phyloP scores from a whole-genome alignment of 2,888 invertebrate species.

The Rhyacophila evoluta region DNA sequence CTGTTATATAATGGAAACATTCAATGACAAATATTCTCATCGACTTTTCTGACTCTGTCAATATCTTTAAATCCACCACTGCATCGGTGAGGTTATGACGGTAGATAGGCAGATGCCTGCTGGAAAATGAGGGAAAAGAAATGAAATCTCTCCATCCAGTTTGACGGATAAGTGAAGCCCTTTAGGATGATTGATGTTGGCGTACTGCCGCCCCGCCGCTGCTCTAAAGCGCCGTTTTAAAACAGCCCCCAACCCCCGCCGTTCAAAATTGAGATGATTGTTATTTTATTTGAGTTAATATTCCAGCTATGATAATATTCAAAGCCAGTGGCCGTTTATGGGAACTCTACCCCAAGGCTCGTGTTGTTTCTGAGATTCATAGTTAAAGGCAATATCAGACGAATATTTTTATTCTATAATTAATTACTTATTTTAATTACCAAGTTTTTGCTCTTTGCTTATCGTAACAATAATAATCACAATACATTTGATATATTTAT shows the following conservation, averaged over 20 bases:
- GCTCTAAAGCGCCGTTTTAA: background rate
- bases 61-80: slow-evolving; percentile 1
- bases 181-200: slow-evolving; percentile 71
- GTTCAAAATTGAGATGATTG: slow-evolving; percentile 52
- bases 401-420: too few relatives aligned
- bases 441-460: too few relatives aligned
- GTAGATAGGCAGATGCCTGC: slow-evolving; percentile 16
- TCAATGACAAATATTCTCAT: too few relatives aligned
- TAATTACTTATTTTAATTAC: too few relatives aligned
- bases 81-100: background rate
- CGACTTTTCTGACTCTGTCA: too few relatives aligned
- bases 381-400: too few relatives aligned
- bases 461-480: too few relatives aligned
- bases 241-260: background rate
- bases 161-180: slow-evolving; percentile 68
- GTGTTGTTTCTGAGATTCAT: too few relatives aligned
- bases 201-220: slow-evolving; percentile 9
- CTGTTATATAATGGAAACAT: too few relatives aligned
- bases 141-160: slow-evolving; percentile 41
- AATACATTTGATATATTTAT: too few relatives aligned
- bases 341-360: background rate
- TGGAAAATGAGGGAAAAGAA: slow-evolving; percentile 42
- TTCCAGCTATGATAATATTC: slow-evolving; percentile 37
- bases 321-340: background rate
- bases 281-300: slow-evolving; percentile 52